These are phyloP conservation scores for Thereuonema tuberculata DNA, from an alignment of 1,140 invertebrate species.

Conservation along the genomic window DNA sequence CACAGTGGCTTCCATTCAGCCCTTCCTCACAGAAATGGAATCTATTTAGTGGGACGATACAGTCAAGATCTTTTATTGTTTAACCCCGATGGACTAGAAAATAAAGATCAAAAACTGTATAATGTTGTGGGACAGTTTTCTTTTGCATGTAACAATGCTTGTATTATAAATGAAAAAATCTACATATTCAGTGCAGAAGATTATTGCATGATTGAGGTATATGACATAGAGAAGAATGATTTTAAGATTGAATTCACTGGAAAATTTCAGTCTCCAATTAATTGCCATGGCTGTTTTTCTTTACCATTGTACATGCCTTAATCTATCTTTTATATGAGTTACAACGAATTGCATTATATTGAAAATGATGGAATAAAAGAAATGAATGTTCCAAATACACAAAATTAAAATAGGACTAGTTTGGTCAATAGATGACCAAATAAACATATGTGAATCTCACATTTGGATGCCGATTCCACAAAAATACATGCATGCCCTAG, in stretches of 20 bases:
- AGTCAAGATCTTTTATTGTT: constrained; percentile 16
- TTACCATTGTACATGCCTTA: neutral
- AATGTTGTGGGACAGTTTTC: constrained; percentile 20
- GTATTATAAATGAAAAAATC: constrained; percentile 19
- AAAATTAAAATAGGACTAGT: too few relatives aligned
- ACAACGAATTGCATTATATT: too few relatives aligned
- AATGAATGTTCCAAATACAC: too few relatives aligned
- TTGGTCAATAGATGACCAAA: too few relatives aligned
- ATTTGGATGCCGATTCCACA: too few relatives aligned
- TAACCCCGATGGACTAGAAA: constrained; percentile 10
- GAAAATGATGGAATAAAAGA: too few relatives aligned
- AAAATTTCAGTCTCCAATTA: neutral
- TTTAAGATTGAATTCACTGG: constrained; percentile 17
- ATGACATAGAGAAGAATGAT: constrained; percentile 13
- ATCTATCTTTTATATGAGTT: too few relatives aligned
- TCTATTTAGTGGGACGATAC: constrained; percentile 21
- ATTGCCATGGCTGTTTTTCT: neutral
- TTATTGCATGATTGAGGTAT: constrained; percentile 18
- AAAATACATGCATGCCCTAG: too few relatives aligned
- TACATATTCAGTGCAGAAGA: constrained; percentile 18
- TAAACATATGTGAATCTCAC: too few relatives aligned
- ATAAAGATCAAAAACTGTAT: neutral
- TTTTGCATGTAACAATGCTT: constrained; percentile 18
- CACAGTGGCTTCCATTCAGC: constrained; percentile 18
- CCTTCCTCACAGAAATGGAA: constrained; percentile 18